phyloP scores from a whole-genome alignment of 2,888 invertebrate genomes.

The Gari tellinella region DNA sequence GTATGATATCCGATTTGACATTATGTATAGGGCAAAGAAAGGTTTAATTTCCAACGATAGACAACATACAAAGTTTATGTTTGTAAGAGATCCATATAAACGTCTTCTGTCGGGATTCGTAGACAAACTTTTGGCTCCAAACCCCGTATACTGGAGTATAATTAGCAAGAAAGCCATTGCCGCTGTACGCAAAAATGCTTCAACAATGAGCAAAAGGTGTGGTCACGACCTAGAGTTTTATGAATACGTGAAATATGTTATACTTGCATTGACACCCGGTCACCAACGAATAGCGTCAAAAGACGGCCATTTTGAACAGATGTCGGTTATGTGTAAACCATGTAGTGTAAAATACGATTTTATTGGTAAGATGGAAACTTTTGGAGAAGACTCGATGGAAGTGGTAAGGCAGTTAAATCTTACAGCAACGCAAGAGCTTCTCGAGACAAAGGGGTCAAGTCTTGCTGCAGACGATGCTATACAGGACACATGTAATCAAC shows the following conservation, averaged over 20 bases:
- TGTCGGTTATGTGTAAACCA: constrained; percentile 28
- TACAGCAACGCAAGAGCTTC: constrained; percentile 12
- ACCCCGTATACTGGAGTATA: constrained; percentile 48
- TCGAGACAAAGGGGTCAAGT: constrained; percentile 1
- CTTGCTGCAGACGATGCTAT: constrained; percentile 19
- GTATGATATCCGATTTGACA: constrained; percentile 30
- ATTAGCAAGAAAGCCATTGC: constrained; percentile 41
- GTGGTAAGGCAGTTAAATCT: constrained; percentile 2
- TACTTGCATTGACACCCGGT: constrained; percentile 5
- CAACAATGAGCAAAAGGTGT: constrained; percentile 31
- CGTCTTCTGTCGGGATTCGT: constrained; percentile 56
- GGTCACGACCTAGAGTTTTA: constrained; percentile 64
- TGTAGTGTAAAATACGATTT: constrained; percentile 38
- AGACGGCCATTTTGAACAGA: constrained; percentile 21
- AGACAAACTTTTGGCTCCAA: constrained; percentile 64
- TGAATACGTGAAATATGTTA: constrained; percentile 60
- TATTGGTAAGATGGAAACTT: constrained; percentile 40
- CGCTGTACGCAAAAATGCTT: constrained; percentile 30
- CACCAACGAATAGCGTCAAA: neutral
- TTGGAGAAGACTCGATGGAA: constrained; percentile 23
- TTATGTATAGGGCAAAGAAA: constrained; percentile 1
- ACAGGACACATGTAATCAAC: constrained; percentile 19
- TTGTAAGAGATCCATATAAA: constrained; percentile 35
- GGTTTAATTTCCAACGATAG: constrained; percentile 1
- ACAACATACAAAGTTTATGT: constrained; percentile 6